A percentile compares a stretch with the other conserved stretches of the same genome.
Evolutionary conservation across 2,797 vertebrate species (phyloP).

Genomic region (Myotis pilosus): DNA sequence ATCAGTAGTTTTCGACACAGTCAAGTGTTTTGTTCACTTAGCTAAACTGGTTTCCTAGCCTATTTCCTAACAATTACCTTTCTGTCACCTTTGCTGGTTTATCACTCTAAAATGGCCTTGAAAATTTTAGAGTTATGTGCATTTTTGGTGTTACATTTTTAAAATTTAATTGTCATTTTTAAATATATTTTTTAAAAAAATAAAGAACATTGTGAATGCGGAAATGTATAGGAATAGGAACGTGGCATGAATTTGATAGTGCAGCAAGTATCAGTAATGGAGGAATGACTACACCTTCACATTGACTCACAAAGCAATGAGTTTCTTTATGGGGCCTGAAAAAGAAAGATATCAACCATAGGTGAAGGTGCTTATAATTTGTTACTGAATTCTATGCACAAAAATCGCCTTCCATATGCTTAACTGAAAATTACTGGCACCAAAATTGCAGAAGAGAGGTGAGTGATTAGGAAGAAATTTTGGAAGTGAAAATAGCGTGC

Average conservation of each 20-base stretch:
- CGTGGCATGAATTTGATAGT: background rate
- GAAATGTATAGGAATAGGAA: background rate
- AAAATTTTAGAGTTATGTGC: background rate
- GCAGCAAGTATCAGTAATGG: background rate
- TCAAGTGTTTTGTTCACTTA: background rate
- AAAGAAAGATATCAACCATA: background rate
- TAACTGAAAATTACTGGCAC: background rate
- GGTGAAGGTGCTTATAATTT: background rate
- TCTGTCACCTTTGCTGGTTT: background rate
- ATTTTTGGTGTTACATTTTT: background rate
- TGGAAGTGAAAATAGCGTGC: background rate
- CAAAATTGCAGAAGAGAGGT: background rate
- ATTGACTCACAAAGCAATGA: background rate
- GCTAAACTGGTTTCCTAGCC: background rate
- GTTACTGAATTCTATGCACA: background rate
- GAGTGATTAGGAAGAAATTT: background rate
- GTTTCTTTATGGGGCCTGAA: background rate
- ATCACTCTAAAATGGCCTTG: background rate
- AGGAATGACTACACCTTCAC: background rate
- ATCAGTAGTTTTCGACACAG: background rate
- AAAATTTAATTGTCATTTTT: background rate
- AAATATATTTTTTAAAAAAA: slow-evolving; percentile 2
- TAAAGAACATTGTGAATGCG: background rate
- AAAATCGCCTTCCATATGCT: slow-evolving; percentile 1
- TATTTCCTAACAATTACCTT: background rate